Evolutionary conservation across 23 tunicate genomes (phyloP), one percentile per base, ranked within the genome.

Genomic region (Halocynthia roretzi): DNA sequence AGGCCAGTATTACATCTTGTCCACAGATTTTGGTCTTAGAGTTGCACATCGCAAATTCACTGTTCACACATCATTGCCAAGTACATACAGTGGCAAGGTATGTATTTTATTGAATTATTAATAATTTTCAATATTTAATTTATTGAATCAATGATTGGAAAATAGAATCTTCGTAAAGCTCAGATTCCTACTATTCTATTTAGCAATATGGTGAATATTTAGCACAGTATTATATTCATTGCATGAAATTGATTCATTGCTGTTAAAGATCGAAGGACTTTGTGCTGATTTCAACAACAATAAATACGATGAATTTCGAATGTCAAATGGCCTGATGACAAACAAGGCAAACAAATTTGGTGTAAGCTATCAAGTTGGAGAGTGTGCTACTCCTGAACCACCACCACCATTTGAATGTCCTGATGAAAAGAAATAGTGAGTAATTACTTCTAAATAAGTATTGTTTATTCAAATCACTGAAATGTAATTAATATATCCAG

Each of bases 31-130:
- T 44, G 86, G 86, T 49, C 21, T 83, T 51, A 83, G 76, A 52
- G 71, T 83, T 7, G 78, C 63, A 75, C 78, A 75, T 11, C 76
- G 62, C 6, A 53, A 77, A 51, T 83, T 77, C 7, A 72, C 76
- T 57, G 86, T 83, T 50, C 23, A 71, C 50, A 69, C 76, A 17
- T 71, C 78, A 56, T 62, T 83, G 7, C 86, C 86, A 54, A 75
- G 79, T 73, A 83, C 72, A 7, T 83, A 83, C 65, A 76, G 60
- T n/a, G 75, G 71, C 21, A 76, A 83, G 86, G 86, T 83, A 64
- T 10, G 78, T 15, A 31, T 54, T 54, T 31, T 9, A 67, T 9
- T 67, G 12, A 10, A 10, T 57, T 57, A 10, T 57, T 57, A 10
- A 11, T 10, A 14, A 57, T n/a, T 9, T 9, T 67, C 12, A n/a